Evolutionary conservation across 2,797 vertebrate genomes (phyloP), one percentile per base, ranked within the genome.

Genomic region (Tangara arthus): DNA sequence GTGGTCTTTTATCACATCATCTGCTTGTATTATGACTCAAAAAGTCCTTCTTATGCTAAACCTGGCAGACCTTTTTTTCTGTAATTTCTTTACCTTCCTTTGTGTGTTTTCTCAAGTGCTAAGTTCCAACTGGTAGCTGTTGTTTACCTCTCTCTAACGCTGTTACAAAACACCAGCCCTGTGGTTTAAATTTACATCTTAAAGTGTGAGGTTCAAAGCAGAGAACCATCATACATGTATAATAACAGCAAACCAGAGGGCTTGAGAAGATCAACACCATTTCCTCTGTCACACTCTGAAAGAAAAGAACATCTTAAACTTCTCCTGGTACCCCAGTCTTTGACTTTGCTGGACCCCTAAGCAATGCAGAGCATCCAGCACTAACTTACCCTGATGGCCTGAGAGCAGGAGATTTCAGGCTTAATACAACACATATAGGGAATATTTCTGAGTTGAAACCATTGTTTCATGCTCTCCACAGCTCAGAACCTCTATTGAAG

Each of bases 321-420:
- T 41, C 11, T 64, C 21, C 46, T 47, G 22, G 42, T 63, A 76
- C 9, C 34, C 21, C 24, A 49, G 0, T 35, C 34, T 76, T 76
- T 79, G 46, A 41, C 8, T 90, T 57, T 49, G 39, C 30, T 37
- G 18, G 37, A 37, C 6, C 42, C 6, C 12, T 50, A 65, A 65
- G 26, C 26, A 39, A 63, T 6, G 15, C 19, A 64, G 16, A 82
- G 8, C 21, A 50, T 12, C 5, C 3, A 9, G 41, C 4, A 68
- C 17, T 23, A 66, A 19, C 4, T 59, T 55, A 44, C 12, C 8
- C 17, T 21, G 0, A 12, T 0, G 0, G 4, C 37, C 4, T 46
- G 12, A 47, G 28, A 57, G 8, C 30, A 71, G 60, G 32, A 52
- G 7, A 4, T 34, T 64, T 89, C 64, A 75, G 34, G 28, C n/a